Conservation (phyloP, 2,113 vertebrate genomes). For the Notiomystis cincta region DNA sequence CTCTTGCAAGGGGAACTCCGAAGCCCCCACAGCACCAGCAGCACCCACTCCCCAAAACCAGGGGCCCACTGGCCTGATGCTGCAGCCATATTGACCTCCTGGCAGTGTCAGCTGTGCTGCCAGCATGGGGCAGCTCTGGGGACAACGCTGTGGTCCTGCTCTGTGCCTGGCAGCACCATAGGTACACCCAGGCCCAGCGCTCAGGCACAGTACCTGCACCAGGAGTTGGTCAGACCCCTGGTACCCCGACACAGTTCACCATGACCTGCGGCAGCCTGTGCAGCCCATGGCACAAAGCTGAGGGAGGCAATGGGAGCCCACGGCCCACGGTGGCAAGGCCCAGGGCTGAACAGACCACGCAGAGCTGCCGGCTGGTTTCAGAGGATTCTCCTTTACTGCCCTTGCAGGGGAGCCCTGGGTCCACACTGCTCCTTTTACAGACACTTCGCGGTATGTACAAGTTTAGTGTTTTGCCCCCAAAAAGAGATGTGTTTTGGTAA, state of each 20-base stretch:
- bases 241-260: fast-evolving
- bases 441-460: background rate
- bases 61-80: fast-evolving
- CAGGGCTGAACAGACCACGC: background rate
- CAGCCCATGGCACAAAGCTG: fast-evolving
- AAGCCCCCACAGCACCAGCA: background rate
- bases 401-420: background rate
- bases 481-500: background rate
- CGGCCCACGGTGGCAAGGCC: fast-evolving
- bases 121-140: background rate
- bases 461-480: conserved; percentile 49
- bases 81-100: no score
- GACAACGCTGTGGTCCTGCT: fast-evolving
- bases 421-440: background rate
- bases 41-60: background rate
- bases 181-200: background rate
- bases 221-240: background rate
- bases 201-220: background rate
- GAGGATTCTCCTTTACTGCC: conserved; percentile 56
- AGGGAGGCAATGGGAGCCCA: background rate
- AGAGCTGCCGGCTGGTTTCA: background rate
- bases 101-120: fast-evolving
- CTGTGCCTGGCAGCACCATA: fast-evolving
- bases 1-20: fast-evolving
- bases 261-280: fast-evolving